Evolutionary conservation across 2,797 vertebrate species (phyloP), one percentile per base, ranked within the genome.

Genomic region (Aphelocoma californica): DNA sequence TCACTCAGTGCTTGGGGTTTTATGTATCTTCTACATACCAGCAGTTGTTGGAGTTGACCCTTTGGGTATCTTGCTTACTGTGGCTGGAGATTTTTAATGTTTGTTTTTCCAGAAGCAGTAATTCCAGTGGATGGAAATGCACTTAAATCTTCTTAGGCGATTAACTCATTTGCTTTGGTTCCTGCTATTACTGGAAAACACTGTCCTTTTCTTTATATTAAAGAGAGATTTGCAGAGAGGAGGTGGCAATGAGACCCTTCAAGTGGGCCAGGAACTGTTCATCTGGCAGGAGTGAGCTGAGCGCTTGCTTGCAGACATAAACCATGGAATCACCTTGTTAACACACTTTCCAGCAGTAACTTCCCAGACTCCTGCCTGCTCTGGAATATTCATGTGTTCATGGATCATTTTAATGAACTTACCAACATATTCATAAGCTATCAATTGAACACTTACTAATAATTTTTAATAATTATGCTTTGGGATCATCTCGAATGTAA

Each of bases 321-420:
- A 64, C 65, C n/a, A 0, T 24, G 65, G 47, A 84, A 95, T 87
- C 89, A 40, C 86, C 93, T 77, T 74, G 85, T 83, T 80, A 75
- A 83, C 75, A 45, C 38, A 9, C 67, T 48, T 61, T 20, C 81
- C 84, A 80, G 87, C 79, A 71, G 66, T 8, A 64, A 80, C 81
- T 94, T 94, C 50, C 54, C 81, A 54, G 73, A 32, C 61, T 92
- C 36, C 44, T 93, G 92, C 91, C 80, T 70, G 38, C 91, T 92
- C 65, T 56, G 84, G 84, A 92, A 92, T 92, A 93, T 95, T 93
- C 93, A 91, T 88, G 83, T 56, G 77, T 89, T 84, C 89, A 6
- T 93, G 95, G 78, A 92, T 90, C 89, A 90, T 86, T 81, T 62
- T 94, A 90, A 96, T 94, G 91, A 88, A 94, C 77, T 92, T 90